Conservation (phyloP, 2,888 invertebrate genomes). For the Meandrusa payeni region DNA sequence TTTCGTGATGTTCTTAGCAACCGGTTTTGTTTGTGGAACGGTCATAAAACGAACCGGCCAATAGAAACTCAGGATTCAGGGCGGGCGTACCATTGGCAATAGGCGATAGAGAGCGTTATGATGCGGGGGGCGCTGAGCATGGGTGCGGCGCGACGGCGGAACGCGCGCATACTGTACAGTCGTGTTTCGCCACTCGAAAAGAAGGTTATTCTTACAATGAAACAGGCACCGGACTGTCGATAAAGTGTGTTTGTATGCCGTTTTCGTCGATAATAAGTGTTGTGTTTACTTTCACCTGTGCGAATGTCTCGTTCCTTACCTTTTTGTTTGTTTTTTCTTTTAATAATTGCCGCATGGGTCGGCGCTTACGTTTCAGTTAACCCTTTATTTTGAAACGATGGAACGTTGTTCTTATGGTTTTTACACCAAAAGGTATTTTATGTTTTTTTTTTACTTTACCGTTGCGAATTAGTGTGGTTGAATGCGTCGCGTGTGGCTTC, state of each 20-base stretch:
- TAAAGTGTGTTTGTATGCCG: constrained; percentile 81
- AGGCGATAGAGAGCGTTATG: constrained; percentile 52
- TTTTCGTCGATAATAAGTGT: constrained; percentile 79
- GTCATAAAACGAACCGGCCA: constrained; percentile 63
- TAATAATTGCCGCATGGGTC: constrained; percentile 76
- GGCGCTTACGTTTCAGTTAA: constrained; percentile 79
- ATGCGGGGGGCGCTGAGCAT: constrained; percentile 52
- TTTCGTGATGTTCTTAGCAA: constrained; percentile 70
- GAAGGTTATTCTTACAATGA: constrained; percentile 77
- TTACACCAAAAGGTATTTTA: constrained; percentile 90
- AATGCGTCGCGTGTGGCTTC: constrained; percentile 69
- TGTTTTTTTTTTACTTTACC: constrained; percentile 76
- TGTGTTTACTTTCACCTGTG: constrained; percentile 80
- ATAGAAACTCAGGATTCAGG: constrained; percentile 44
- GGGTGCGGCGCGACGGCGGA: constrained; percentile 54
- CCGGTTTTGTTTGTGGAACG: constrained; percentile 76
- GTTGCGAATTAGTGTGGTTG: constrained; percentile 65
- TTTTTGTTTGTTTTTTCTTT: constrained; percentile 74
- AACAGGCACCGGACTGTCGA: constrained; percentile 74
- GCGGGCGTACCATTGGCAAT: constrained; percentile 73
- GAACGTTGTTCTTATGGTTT: constrained; percentile 90
- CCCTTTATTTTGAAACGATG: constrained; percentile 84
- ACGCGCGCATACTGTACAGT: constrained; percentile 56
- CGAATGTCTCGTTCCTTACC: constrained; percentile 78
- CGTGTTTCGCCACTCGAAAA: constrained; percentile 73